These are phyloP conservation scores for Ectemnius cavifrons DNA, from an alignment of 2,888 invertebrate species.

Conservation along the genomic window DNA sequence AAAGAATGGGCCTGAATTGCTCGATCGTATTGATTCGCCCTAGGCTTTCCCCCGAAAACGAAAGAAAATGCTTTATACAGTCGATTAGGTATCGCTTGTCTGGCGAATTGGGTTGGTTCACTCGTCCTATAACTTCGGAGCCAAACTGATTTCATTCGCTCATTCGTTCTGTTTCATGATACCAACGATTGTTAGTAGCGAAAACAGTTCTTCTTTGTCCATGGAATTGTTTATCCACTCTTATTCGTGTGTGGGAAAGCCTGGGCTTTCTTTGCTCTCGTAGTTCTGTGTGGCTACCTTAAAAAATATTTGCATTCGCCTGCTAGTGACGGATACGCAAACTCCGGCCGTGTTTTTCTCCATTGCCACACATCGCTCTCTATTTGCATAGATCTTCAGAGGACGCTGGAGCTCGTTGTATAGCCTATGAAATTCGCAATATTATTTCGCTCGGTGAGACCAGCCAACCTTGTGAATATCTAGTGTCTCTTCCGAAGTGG, in stretches of 20 bases:
- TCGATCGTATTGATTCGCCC: constrained; percentile 52
- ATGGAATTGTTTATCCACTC: not conserved
- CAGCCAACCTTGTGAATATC: constrained; percentile 40
- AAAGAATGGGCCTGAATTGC: constrained; percentile 38
- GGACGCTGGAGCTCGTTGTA: constrained; percentile 31
- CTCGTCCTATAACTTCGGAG: not conserved
- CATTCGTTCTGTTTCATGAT: not conserved
- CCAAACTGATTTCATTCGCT: not conserved
- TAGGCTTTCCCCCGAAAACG: constrained; percentile 14
- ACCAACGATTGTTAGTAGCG: not conserved
- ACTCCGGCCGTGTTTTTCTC: constrained; percentile 60
- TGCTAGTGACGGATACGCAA: constrained; percentile 56
- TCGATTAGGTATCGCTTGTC: constrained; percentile 34
- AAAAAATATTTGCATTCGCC: constrained; percentile 71
- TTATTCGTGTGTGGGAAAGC: constrained; percentile 34
- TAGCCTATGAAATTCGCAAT: constrained; percentile 58
- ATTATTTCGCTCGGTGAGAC: constrained; percentile 52
- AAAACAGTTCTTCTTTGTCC: not conserved
- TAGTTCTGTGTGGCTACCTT: constrained; percentile 35
- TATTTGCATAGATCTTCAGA: constrained; percentile 68
- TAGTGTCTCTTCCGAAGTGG: constrained; percentile 40
- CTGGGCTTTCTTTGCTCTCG: constrained; percentile 30
- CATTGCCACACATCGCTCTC: constrained; percentile 49
- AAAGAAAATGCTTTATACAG: constrained; percentile 15
- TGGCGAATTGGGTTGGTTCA: not conserved